Evolutionary conservation across 2,113 vertebrate species (phyloP).

Genomic region (Esox niger): DNA sequence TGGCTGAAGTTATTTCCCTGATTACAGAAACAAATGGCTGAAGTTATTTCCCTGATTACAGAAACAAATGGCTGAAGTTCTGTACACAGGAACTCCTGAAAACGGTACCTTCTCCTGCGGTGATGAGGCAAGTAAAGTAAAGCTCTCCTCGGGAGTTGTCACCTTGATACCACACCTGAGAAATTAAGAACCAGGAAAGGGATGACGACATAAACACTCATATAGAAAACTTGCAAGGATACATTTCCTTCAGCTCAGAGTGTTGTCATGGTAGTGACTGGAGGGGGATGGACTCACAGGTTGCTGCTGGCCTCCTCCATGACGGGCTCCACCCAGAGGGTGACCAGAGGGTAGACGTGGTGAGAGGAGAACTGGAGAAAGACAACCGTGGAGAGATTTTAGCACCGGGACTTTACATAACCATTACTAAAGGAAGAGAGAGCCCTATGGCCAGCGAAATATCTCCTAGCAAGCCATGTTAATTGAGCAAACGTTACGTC

Average conservation of each 20-base stretch:
- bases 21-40: too few relatives aligned
- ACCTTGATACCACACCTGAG: slow-evolving; percentile 87
- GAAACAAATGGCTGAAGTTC: too few relatives aligned
- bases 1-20: too few relatives aligned
- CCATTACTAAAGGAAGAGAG: too few relatives aligned
- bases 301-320: slow-evolving; percentile 78
- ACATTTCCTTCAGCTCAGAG: too few relatives aligned
- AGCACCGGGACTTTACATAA: too few relatives aligned
- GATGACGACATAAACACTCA: neutral
- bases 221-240: too few relatives aligned
- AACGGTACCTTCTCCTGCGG: slow-evolving; percentile 88
- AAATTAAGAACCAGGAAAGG: slow-evolving; percentile 12
- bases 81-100: neutral
- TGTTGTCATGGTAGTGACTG: too few relatives aligned
- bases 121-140: slow-evolving; percentile 86
- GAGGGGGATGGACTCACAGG: slow-evolving; percentile 77
- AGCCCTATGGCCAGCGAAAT: too few relatives aligned
- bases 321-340: slow-evolving; percentile 89
- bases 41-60: too few relatives aligned
- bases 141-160: slow-evolving; percentile 91
- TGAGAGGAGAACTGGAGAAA: slow-evolving; percentile 87
- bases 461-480: too few relatives aligned
- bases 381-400: neutral
- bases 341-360: slow-evolving; percentile 85
- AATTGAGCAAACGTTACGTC: too few relatives aligned